Conservation (phyloP, 2,797 vertebrate species). For the Gila robusta region DNA sequence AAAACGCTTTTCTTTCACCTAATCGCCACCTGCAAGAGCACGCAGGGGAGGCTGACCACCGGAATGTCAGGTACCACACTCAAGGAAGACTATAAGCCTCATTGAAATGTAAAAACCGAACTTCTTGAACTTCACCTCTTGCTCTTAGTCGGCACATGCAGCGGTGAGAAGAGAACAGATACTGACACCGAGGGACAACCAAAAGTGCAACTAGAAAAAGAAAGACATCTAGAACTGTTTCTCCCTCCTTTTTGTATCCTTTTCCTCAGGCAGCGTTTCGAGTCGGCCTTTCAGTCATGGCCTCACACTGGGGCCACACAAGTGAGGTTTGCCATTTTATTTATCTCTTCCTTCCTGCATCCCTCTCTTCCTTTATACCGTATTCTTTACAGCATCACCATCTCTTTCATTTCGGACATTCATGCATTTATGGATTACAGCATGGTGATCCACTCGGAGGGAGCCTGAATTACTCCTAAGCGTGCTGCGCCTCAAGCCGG, state of each 20-base stretch:
- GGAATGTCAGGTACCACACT: slow-evolving; percentile 33
- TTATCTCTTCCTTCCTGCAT: slow-evolving; percentile 49
- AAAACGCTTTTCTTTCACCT: slow-evolving; percentile 11
- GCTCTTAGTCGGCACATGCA: slow-evolving; percentile 26
- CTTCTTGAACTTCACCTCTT: slow-evolving; percentile 34
- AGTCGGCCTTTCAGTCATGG: slow-evolving; percentile 47
- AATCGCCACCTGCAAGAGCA: slow-evolving; percentile 14
- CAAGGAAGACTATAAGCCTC: slow-evolving; percentile 3
- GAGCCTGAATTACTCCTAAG: slow-evolving; percentile 72
- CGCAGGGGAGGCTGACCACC: not conserved
- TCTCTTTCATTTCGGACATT: slow-evolving; percentile 78
- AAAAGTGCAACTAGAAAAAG: slow-evolving; percentile 47
- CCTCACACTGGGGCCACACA: slow-evolving; percentile 49
- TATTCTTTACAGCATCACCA: slow-evolving; percentile 70
- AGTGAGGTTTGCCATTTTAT: slow-evolving; percentile 49
- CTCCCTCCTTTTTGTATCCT: slow-evolving; percentile 34
- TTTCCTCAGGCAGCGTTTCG: slow-evolving; percentile 54
- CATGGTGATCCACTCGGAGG: slow-evolving; percentile 70
- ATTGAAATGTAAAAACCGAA: slow-evolving; percentile 38
- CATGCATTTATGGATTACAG: slow-evolving; percentile 81
- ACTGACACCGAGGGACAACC: slow-evolving; percentile 37
- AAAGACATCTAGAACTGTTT: slow-evolving; percentile 14
- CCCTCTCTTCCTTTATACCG: slow-evolving; percentile 54
- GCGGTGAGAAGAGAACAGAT: slow-evolving; percentile 15
- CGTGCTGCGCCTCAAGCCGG: slow-evolving; percentile 47